Evolutionary conservation across 2,797 vertebrate species (phyloP), one percentile per base, ranked within the genome.

Genomic region (Bufotes viridis): DNA sequence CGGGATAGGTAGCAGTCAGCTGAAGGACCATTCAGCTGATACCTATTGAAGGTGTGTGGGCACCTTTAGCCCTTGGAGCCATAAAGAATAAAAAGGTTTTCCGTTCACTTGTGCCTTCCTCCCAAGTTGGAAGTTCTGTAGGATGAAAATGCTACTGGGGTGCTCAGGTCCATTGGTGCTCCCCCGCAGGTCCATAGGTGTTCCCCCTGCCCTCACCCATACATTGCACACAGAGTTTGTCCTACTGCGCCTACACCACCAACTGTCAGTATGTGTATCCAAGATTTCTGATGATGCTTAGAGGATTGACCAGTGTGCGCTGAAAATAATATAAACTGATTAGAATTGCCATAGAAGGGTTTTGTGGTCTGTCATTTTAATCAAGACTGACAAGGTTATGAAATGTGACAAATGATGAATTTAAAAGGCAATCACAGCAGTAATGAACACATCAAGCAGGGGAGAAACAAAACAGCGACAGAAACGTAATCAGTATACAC

Each of bases 291-390:
- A 34, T 18, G 4, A 29, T 55, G 76, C 55, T 22, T 34, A 29
- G 51, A 78, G 17, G 17, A 75, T 24, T 18, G 18, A 34, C 15
- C 55, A 61, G 9, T 85, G n/a, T 53, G 22, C 18, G 15, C 13
- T 22, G 49, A 29, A 6, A 29, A 61, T 67, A 42, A 53, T 79
- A 55, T 53, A 1, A 22, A 15, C 65, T 84, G 82, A 88, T 79
- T 88, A 24, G 65, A 80, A 88, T 80, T 24, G 34, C 53, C 75
- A 55, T 81, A 72, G 74, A 29, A 82, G 49, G 12, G 63, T 51
- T 70, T 49, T 29, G 51, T 70, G 15, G 18, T 79, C 78, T 74
- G 67, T 88, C 65, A 85, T 85, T 85, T 85, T 75, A 88, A 85
- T 88, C 58, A 88, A 74, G 53, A 63, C 24, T 15, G 51, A 17